phyloP scores from a whole-genome alignment of 2,797 vertebrate species.

The Pempheris klunzingeri region DNA sequence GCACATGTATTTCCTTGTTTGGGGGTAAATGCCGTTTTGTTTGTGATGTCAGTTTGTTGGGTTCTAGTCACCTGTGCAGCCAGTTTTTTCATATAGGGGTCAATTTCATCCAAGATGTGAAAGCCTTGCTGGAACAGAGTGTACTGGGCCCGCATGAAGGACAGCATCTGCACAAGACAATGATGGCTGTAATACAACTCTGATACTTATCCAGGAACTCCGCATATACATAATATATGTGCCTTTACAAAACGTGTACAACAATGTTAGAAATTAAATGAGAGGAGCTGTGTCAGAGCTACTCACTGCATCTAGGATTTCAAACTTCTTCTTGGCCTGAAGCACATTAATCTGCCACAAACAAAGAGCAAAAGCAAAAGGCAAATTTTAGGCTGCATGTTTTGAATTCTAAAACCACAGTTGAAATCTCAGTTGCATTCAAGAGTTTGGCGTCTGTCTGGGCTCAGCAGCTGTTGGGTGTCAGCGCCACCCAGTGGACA shows the following conservation, averaged over 20 bases:
- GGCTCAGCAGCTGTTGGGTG: slow-evolving; percentile 25
- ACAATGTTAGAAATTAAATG: not conserved
- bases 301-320: slow-evolving; percentile 97
- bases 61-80: slow-evolving; percentile 89
- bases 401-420: not conserved
- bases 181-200: not conserved
- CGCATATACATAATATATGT: not conserved
- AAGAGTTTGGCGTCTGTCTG: no score
- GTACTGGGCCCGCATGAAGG: slow-evolving; percentile 98
- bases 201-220: not conserved
- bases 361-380: slow-evolving; percentile 8
- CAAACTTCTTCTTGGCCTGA: slow-evolving; percentile 99
- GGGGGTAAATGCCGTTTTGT: no score
- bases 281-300: not conserved
- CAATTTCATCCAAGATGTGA: slow-evolving; percentile 93
- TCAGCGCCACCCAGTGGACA: slow-evolving; percentile 58
- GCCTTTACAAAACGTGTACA: not conserved
- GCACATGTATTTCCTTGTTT: not conserved
- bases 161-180: slow-evolving; percentile 90
- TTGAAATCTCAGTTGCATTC: no score
- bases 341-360: slow-evolving; percentile 94
- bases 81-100: slow-evolving; percentile 98
- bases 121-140: slow-evolving; percentile 96
- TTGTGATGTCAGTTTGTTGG: not conserved
- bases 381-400: not conserved